Evolutionary conservation across 2,888 invertebrate genomes (phyloP), one percentile per base, ranked within the genome.

Genomic region (Leucoma salicis): DNA sequence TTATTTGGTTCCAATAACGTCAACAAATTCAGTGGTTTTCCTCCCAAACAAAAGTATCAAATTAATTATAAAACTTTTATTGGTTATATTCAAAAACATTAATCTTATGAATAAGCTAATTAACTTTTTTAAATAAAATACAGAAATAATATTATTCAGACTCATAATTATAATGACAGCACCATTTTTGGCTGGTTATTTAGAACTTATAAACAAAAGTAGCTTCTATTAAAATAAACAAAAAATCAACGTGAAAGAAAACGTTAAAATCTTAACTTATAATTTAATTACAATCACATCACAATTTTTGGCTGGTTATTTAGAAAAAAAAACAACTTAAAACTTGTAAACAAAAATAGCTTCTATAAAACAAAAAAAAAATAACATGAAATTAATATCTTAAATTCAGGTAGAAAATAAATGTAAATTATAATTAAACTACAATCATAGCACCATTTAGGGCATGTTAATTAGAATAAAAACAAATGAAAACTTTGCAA

Each of bases 261-360:
- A 39, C 39, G 39, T 33, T 39, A 39, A 39, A 13, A 40, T 28
- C 39, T 21, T 39, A 33, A 41, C 27, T 41, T 35, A 35, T 41
- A 35, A 41, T 41, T 41, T 34, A 40, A 40, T 41, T 21, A 35
- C 35, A 31, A 35, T 41, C 41, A 41, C 41, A 41, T 31, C 31
- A 41, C 35, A 13, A 35, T 35, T 41, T 35, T 31, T 33, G 39
- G 32, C 40, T 16, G 14, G 40, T 34, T 33, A 40, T 28, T 28
- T 21, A 38, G 15, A 38, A 21, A 31, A 18, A 38, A 38, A 36
- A 36, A 14, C 36, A 36, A 27, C 27, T 36, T 36, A 15, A 36
- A 36, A 36, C 31, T 18, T 31, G 14, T 38, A 31, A 38, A 31
- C 37, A 31, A 38, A 31, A 38, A 13, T 31, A 36, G 36, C 36